Evolutionary conservation across 2,888 invertebrate genomes (phyloP).

Genomic region (Ichneumon xanthorius): DNA sequence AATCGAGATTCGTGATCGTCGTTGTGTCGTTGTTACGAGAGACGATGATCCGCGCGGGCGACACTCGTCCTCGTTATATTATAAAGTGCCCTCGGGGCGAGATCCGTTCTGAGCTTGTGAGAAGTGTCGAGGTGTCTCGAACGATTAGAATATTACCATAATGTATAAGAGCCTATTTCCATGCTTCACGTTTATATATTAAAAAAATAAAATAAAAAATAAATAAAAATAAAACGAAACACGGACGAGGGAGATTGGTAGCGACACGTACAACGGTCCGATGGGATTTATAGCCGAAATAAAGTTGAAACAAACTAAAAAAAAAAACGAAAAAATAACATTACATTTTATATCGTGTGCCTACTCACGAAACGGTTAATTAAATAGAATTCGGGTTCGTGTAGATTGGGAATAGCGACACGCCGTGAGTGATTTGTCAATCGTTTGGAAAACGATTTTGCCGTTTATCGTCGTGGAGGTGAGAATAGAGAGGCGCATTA

Average conservation of each 20-base stretch:
- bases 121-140: slow-evolving; percentile 81
- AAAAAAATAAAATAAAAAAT: slow-evolving; percentile 27
- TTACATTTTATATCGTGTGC: slow-evolving; percentile 12
- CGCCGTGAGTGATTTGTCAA: slow-evolving; percentile 48
- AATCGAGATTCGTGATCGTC: slow-evolving; percentile 76
- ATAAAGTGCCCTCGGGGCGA: slow-evolving; percentile 51
- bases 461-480: slow-evolving; percentile 50
- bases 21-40: slow-evolving; percentile 39
- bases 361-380: not conserved
- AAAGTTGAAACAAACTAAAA: slow-evolving; percentile 11
- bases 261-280: slow-evolving; percentile 22
- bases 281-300: slow-evolving; percentile 38
- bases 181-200: not conserved
- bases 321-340: not conserved
- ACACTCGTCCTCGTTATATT: slow-evolving; percentile 69
- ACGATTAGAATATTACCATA: slow-evolving; percentile 81
- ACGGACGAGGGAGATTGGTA: not conserved
- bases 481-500: slow-evolving; percentile 65
- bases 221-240: not conserved
- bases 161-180: slow-evolving; percentile 65
- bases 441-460: slow-evolving; percentile 36
- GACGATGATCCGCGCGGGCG: slow-evolving; percentile 64
- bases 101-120: slow-evolving; percentile 59
- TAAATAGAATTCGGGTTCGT: not conserved
- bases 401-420: not conserved